These are phyloP conservation scores for Chamaetylas fuelleborni DNA, from an alignment of 2,113 vertebrate species.

Conservation along the genomic window DNA sequence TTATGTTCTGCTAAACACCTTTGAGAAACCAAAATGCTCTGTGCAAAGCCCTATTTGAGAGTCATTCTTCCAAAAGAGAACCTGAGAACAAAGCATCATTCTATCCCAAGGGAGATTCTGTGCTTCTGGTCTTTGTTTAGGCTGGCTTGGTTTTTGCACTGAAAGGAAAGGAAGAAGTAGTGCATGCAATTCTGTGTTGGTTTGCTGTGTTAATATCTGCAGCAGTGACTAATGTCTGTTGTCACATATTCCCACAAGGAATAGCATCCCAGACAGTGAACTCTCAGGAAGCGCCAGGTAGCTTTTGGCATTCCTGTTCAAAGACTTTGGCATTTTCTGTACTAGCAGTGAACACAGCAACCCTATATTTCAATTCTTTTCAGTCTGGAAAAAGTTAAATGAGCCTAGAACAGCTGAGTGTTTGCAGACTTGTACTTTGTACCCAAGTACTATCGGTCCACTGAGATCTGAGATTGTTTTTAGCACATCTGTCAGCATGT, in stretches of 20 bases:
- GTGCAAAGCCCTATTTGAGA: neutral
- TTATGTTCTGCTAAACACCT: neutral
- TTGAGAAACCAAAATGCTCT: neutral
- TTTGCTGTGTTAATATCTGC: neutral
- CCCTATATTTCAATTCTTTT: neutral
- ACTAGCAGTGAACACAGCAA: neutral
- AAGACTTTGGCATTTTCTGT: neutral
- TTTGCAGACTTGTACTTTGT: neutral
- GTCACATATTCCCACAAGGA: constrained; percentile 49
- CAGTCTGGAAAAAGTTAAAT: neutral
- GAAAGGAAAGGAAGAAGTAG: neutral
- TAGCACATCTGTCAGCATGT: neutral
- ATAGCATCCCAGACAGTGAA: constrained; percentile 15
- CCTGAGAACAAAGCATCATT: neutral
- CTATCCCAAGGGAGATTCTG: neutral
- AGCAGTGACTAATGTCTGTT: constrained; percentile 41
- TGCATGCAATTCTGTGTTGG: neutral
- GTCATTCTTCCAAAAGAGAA: neutral
- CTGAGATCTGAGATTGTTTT: neutral
- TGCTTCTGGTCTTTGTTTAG: neutral
- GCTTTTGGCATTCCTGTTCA: neutral
- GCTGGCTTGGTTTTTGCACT: neutral
- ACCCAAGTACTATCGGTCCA: neutral
- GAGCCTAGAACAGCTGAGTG: neutral
- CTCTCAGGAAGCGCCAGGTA: neutral